These are phyloP conservation scores for Leptothorax acervorum DNA, from an alignment of 2,888 invertebrate species.

Conservation along the genomic window DNA sequence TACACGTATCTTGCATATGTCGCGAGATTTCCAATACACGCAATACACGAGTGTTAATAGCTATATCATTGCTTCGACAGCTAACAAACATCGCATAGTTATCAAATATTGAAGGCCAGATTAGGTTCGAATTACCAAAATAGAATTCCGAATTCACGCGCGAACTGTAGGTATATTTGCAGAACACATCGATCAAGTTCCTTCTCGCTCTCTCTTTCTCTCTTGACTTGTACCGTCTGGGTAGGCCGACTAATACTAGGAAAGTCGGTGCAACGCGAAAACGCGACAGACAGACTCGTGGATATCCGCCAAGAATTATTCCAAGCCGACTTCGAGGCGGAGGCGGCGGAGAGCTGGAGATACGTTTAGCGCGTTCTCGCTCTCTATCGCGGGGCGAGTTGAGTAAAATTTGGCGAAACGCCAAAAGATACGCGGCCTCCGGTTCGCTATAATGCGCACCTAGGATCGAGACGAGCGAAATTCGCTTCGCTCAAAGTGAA, in stretches of 20 bases:
- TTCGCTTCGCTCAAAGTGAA: not conserved
- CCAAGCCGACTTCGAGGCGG: constrained; percentile 45
- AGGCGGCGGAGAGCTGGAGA: constrained; percentile 41
- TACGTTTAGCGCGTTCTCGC: constrained; percentile 4
- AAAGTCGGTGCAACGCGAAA: constrained; percentile 26
- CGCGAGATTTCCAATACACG: constrained; percentile 4
- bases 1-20: not conserved
- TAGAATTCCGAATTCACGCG: constrained; percentile 20
- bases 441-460: constrained; percentile 30
- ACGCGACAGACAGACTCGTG: constrained; percentile 45
- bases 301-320: constrained; percentile 51
- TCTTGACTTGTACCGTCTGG: constrained; percentile 32
- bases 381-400: constrained; percentile 22
- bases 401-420: constrained; percentile 37
- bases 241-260: constrained; percentile 19
- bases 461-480: constrained; percentile 32
- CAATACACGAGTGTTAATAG: not conserved
- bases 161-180: constrained; percentile 14
- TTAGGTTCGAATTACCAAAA: constrained; percentile 45
- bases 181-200: constrained; percentile 37
- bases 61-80: constrained; percentile 15
- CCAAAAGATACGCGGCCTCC: constrained; percentile 21
- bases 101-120: constrained; percentile 28
- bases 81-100: not conserved
- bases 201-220: not conserved